phyloP scores from a whole-genome alignment of 2,797 vertebrate species.

The Mionectes olivaceus region DNA sequence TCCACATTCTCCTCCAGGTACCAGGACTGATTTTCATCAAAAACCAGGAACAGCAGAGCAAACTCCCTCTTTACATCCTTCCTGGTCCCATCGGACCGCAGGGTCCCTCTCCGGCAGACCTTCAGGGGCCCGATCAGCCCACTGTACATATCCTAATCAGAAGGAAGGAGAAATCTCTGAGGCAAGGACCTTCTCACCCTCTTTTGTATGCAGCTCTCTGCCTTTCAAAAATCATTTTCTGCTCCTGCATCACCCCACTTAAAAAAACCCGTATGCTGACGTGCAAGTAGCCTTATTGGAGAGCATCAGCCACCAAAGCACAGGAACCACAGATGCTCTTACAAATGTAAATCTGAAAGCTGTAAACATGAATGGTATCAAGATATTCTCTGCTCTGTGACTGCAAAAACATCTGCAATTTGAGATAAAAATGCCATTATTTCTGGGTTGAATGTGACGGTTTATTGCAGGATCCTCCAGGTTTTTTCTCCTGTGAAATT shows the following conservation, averaged over 20 bases:
- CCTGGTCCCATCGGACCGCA: constrained; percentile 53
- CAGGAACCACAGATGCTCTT: neutral
- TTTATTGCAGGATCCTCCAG: neutral
- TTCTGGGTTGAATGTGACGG: neutral
- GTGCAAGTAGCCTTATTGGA: neutral
- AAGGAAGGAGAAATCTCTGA: neutral
- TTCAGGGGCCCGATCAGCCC: constrained; percentile 78
- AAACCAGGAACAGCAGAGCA: constrained; percentile 80
- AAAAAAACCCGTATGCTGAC: neutral
- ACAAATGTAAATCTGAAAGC: neutral
- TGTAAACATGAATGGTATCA: neutral
- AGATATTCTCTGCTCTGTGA: neutral
- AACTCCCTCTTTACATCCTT: constrained; percentile 76
- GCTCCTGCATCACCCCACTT: neutral
- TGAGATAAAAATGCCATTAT: neutral
- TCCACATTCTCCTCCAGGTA: constrained; percentile 80
- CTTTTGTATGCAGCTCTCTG: neutral
- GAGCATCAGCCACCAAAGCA: neutral
- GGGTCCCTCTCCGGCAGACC: constrained; percentile 72
- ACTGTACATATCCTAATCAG: constrained; percentile 78
- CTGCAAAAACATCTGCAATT: neutral
- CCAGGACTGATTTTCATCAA: constrained; percentile 84
- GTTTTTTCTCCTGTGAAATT: neutral
- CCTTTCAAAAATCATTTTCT: neutral
- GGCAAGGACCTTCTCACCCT: neutral